Base-by-base conservation (phyloP, 2,888 invertebrate genomes). In the Andrena minutula region DNA sequence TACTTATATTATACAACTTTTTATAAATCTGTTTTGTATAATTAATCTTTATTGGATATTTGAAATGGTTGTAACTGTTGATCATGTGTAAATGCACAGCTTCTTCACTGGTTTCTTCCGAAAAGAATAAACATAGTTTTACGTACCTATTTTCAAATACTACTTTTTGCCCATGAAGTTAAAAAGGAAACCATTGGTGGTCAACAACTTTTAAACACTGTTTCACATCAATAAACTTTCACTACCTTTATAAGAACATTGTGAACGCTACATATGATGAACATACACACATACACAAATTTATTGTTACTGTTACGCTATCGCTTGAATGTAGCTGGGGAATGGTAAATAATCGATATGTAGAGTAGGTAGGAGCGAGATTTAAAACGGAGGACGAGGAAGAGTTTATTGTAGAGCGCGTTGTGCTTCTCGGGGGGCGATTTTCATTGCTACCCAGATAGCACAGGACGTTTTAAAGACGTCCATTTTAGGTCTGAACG, bases 91-190 rank as follows among this genome's bases (percentile, higher is more conserved):
- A 51, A 71, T 12, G n/a, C 7, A 16, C 26, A 47, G 23, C 26
- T 12, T 30, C 1, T 5, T 1, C 7, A 35, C 16, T 28, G 1
- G 12, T 49, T 49, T 26, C 2, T 35, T 23, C 1, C 16, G 10
- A 26, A 23, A 26, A 28, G 2, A 28, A 66, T 12, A 35, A 26
- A 66, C 7, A 30, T 16, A 30, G 66, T 56, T 5, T 64, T 4
- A 82, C 82, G 10, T 82, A 82, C 82, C 75, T 80, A 71, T 69
- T 28, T 51, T 73, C n/a, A 58, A 71, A 61, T 41, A 28, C 10
- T 72, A 73, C 32, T 56, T 7, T 60, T 73, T 56, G n/a, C 35
- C 49, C 69, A 73, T 16, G 53, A 64, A 28, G 28, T 66, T 53
- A 58, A 53, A 68, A 75, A 65, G 20, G 30, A 73, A 70, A 69